Evolutionary conservation across 2,888 invertebrate species (phyloP), one percentile per base, ranked within the genome.

Genomic region (Sussaba pulchella): DNA sequence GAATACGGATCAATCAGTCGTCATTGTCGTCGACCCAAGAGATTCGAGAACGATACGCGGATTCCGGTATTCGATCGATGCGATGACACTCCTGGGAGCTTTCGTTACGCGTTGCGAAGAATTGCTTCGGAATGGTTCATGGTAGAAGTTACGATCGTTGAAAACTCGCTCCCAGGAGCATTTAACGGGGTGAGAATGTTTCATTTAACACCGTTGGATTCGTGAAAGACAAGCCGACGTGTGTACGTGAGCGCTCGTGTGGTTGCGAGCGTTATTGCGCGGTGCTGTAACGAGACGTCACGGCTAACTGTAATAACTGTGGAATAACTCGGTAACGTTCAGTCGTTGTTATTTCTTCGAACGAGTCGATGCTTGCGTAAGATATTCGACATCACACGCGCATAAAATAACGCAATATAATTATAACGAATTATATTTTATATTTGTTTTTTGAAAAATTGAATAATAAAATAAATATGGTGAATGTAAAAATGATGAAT

Each of bases 331-430:
- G 6, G 26, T 41, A 59, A 36, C 43, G 61, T 67, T 61, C 71
- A 80, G 80, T 80, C 57, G 19, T n/a, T 8, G 66, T 43, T 72
- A 50, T 61, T 17, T 41, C 52, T 52, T 74, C 54, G 54, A 61
- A 50, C 71, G 39, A 54, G 50, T 59, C 71, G 39, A 71, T 45
- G 50, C 66, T 24, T 52, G 19, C 50, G 5, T 52, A 10, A 31
- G 45, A 70, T 36, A 63, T 63, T 52, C 26, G 1, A 6, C 12
- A 36, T 47, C 1, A 10, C 36, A 3, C 43, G 43, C n/a, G n/a
- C n/a, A n/a, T n/a, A n/a, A n/a, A n/a, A n/a, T n/a, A n/a, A n/a
- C n/a, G n/a, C n/a, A n/a, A n/a, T n/a, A n/a, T n/a, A n/a, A n/a
- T n/a, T n/a, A n/a, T n/a, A n/a, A n/a, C n/a, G n/a, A n/a, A n/a